phyloP scores from a whole-genome alignment of 2,888 invertebrate species.

The Caenorhabditis sinica region DNA sequence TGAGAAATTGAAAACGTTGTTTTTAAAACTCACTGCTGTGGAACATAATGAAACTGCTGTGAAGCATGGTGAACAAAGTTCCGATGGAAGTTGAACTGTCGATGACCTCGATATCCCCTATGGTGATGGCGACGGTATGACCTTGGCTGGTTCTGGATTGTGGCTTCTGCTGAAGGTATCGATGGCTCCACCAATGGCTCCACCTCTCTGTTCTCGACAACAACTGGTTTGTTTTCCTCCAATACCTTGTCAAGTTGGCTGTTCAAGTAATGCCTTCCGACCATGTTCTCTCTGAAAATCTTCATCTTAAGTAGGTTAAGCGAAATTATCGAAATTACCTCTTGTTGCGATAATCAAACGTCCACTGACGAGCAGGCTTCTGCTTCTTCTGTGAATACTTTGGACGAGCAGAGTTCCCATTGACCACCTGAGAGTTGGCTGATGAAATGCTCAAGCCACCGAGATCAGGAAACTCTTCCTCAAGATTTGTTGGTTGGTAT shows the following conservation, averaged over 20 bases:
- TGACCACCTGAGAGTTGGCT: background rate
- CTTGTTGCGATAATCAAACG: too few relatives aligned
- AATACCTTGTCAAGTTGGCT: background rate
- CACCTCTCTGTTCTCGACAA: background rate
- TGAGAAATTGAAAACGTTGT: background rate
- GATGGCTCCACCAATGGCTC: too few relatives aligned
- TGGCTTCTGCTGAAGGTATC: too few relatives aligned
- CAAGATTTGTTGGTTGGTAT: background rate
- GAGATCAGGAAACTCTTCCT: background rate
- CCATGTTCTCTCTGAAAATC: background rate
- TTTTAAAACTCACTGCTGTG: too few relatives aligned
- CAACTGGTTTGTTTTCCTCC: background rate
- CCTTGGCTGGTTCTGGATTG: too few relatives aligned
- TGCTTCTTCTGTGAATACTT: background rate
- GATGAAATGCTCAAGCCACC: background rate
- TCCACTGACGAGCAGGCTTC: background rate
- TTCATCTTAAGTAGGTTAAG: too few relatives aligned
- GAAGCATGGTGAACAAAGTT: too few relatives aligned
- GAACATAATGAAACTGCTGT: too few relatives aligned
- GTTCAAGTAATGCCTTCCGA: background rate
- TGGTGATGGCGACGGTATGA: too few relatives aligned
- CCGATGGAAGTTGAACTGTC: too few relatives aligned
- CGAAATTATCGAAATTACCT: background rate
- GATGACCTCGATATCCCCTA: too few relatives aligned
- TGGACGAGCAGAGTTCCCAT: background rate